Conservation (phyloP, 1,140 invertebrate species). For the Apocrypta bakeri region DNA sequence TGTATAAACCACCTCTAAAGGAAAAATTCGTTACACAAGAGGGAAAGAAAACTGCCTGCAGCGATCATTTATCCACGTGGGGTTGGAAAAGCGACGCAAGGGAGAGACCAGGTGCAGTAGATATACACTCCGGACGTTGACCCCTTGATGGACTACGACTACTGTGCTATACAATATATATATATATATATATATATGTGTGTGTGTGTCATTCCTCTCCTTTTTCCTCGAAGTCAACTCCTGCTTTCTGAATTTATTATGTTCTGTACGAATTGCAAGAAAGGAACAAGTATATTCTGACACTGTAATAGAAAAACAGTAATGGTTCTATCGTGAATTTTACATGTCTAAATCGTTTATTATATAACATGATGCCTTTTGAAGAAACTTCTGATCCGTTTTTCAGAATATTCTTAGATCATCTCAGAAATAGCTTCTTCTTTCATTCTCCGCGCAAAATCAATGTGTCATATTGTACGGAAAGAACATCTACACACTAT, state of each 20-base stretch:
- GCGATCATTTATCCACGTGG: background rate
- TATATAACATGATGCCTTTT: background rate
- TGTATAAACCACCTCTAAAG: background rate
- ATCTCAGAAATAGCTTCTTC: background rate
- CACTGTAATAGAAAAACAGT: too few relatives aligned
- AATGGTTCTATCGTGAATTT: too few relatives aligned
- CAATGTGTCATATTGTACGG: background rate
- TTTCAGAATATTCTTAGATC: background rate
- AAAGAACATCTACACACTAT: background rate
- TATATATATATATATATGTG: too few relatives aligned
- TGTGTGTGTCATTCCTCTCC: background rate
- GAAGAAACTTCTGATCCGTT: background rate
- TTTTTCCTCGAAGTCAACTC: background rate
- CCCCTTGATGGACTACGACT: background rate
- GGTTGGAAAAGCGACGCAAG: background rate
- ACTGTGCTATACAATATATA: background rate
- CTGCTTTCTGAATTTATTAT: background rate
- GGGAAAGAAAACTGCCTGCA: background rate
- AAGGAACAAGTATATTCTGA: background rate
- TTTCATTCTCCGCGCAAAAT: background rate
- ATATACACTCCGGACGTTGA: background rate
- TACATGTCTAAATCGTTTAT: too few relatives aligned
- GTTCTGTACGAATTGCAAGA: background rate
- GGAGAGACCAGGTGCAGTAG: slow-evolving; percentile 23
- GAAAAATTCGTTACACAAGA: slow-evolving; percentile 13